A percentile compares a stretch with the other conserved stretches of the same genome.
phyloP scores from a whole-genome alignment of 2,888 invertebrate genomes.

The Caradrina clavipalpis region DNA sequence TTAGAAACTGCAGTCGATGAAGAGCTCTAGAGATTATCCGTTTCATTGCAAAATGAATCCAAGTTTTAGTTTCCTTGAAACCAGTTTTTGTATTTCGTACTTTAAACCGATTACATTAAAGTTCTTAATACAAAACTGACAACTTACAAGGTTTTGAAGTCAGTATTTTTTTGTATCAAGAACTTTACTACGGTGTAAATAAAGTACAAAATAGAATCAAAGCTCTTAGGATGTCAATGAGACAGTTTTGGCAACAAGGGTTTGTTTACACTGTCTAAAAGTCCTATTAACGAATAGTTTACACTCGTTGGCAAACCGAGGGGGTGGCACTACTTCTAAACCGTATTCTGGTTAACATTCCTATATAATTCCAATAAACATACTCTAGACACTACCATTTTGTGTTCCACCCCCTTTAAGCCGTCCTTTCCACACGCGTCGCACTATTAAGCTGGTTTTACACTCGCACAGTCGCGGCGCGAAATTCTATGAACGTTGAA shows the following conservation, averaged over 20 bases:
- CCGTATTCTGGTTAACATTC: not conserved
- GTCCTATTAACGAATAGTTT: conserved; percentile 21
- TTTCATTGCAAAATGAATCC: not conserved
- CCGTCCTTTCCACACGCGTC: conserved; percentile 9
- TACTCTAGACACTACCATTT: not conserved
- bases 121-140: not conserved
- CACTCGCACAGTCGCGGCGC: not conserved
- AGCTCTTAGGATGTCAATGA: not conserved
- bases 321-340: conserved; percentile 31
- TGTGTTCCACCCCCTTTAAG: conserved; percentile 16
- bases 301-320: conserved; percentile 42
- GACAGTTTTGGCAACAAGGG: not conserved
- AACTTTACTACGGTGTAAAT: not conserved
- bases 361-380: conserved; percentile 8
- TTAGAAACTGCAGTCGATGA: not conserved
- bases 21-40: not conserved
- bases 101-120: no score
- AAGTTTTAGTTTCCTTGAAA: no score
- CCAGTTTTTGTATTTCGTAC: no score
- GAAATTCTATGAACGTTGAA: no score
- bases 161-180: not conserved
- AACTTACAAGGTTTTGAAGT: no score
- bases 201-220: not conserved
- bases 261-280: not conserved
- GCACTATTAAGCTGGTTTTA: conserved; percentile 16